Evolutionary conservation across 1,140 invertebrate species (phyloP), one percentile per base, ranked within the genome.

Genomic region (Artemia franciscana): DNA sequence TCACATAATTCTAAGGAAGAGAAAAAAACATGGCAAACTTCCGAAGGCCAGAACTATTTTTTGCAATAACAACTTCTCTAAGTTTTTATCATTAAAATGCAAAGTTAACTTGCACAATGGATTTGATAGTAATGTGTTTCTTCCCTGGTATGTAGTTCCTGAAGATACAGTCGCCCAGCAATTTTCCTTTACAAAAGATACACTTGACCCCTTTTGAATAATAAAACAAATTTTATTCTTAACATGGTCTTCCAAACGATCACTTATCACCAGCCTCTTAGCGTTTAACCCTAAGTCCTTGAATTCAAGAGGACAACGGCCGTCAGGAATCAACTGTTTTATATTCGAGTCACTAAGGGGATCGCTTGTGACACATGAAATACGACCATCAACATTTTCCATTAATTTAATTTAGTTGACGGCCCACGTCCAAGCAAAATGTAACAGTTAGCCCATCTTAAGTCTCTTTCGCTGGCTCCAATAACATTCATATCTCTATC

Each of bases 81-180:
- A 60, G 26, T 24, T 21, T 27, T 60, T 25, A 7, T 7, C 21
- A 26, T 60, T 25, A 28, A 60, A 60, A 60, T 27, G 60, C 23
- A 60, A 28, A 24, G 21, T 18, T 5, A 60, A 12, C 60, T 60
- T 60, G 60, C 26, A 60, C n/a, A 24, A 60, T 25, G 60, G 60
- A 21, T 26, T 24, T 60, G 23, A 21, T 18, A 60, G 26, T 27
- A 24, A 7, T 12, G 26, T 12, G 5, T 26, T 21, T 9, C 12
- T 21, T 24, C 60, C 60, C 21, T 60, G 24, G 27, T 24, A 27
- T 21, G 12, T 21, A 2, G 26, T 25, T 15, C 60, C 60, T 26
- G 26, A 24, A 25, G 18, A 26, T 5, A 60, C n/a, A 9, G 18
- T 60, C 2, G 24, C 60, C 2, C 27, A 21, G 12, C 24, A 24